A percentile compares a stretch with the other conserved stretches of the same genome.
Conservation (phyloP, 2,113 vertebrate species). For the Naja naja region DNA sequence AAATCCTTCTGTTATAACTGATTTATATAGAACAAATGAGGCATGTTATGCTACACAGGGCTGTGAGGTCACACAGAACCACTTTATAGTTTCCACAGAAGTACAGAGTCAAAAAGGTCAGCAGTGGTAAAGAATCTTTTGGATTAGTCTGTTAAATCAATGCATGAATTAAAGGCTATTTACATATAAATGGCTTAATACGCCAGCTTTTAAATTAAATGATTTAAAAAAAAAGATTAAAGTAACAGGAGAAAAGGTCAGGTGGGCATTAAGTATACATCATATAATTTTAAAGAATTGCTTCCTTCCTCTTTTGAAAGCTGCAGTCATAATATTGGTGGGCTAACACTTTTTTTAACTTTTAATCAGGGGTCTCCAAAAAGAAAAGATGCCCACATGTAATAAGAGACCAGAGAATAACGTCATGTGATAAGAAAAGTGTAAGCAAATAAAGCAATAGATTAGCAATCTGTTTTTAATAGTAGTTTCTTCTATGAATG, state of each 20-base stretch:
- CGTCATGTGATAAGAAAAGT: neutral
- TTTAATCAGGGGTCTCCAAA: conserved; percentile 46
- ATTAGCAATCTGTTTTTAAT: conserved; percentile 1
- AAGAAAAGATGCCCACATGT: conserved; percentile 43
- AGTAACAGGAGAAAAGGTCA: conserved; percentile 77
- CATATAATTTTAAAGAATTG: conserved; percentile 66
- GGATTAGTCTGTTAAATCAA: conserved; percentile 78
- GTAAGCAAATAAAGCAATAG: conserved; percentile 19
- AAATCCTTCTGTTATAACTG: conserved; percentile 46
- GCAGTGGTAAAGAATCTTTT: conserved; percentile 70
- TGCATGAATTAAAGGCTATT: conserved; percentile 80
- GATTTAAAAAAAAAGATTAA: conserved; percentile 71
- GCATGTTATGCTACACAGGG: conserved; percentile 66
- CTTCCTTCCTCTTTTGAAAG: conserved; percentile 60
- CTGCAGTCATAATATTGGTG: conserved; percentile 43
- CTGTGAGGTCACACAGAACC: conserved; percentile 61
- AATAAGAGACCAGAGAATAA: conserved; percentile 24
- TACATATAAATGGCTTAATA: conserved; percentile 82
- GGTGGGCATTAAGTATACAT: conserved; percentile 73
- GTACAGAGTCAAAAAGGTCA: conserved; percentile 77
- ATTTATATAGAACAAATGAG: conserved; percentile 58
- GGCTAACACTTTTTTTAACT: conserved; percentile 67
- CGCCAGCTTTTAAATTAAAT: conserved; percentile 72
- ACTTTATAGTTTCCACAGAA: conserved; percentile 70
- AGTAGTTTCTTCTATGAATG: conserved; percentile 41